These are phyloP conservation scores for Andrena chrysosceles DNA, from an alignment of 2,888 invertebrate species.

Conservation along the genomic window DNA sequence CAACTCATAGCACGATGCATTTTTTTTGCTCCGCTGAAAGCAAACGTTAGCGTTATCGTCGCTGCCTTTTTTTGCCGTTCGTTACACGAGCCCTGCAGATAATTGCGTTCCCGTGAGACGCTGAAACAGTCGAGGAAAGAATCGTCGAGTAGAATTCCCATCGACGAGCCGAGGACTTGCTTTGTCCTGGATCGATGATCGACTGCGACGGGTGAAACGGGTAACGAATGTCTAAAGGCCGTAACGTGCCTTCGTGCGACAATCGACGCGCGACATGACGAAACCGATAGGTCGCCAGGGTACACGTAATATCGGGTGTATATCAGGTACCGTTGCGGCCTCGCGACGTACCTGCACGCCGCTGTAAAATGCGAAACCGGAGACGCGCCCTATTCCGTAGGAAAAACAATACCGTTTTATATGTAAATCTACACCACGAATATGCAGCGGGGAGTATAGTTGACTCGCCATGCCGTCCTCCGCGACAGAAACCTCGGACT, in stretches of 20 bases:
- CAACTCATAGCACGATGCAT: slow-evolving; percentile 17
- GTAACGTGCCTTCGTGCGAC: slow-evolving; percentile 40
- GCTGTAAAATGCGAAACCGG: slow-evolving; percentile 61
- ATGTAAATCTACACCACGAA: slow-evolving; percentile 65
- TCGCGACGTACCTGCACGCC: slow-evolving; percentile 56
- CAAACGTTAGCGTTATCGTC: slow-evolving; percentile 8
- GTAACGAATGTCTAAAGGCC: not conserved
- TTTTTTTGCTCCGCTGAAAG: slow-evolving; percentile 5
- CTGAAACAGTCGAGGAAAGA: not conserved
- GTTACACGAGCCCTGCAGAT: not conserved
- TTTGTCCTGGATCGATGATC: not conserved
- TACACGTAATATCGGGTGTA: slow-evolving; percentile 52
- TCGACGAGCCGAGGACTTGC: not conserved
- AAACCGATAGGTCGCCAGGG: slow-evolving; percentile 54
- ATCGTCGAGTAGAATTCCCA: not conserved
- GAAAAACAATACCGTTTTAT: slow-evolving; percentile 70
- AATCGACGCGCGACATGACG: slow-evolving; percentile 43
- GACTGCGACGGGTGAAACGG: too few relatives aligned
- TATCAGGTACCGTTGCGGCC: slow-evolving; percentile 66
- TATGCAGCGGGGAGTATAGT: not conserved
- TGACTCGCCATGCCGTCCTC: slow-evolving; percentile 37
- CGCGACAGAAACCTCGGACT: not conserved
- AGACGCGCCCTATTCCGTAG: slow-evolving; percentile 64
- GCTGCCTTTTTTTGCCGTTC: not conserved
- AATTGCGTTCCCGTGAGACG: slow-evolving; percentile 7